Evolutionary conservation across 92 coral and sea anemone genomes (phyloP), one percentile per base, ranked within the genome.

Genomic region (Parazoanthus swiftii): DNA sequence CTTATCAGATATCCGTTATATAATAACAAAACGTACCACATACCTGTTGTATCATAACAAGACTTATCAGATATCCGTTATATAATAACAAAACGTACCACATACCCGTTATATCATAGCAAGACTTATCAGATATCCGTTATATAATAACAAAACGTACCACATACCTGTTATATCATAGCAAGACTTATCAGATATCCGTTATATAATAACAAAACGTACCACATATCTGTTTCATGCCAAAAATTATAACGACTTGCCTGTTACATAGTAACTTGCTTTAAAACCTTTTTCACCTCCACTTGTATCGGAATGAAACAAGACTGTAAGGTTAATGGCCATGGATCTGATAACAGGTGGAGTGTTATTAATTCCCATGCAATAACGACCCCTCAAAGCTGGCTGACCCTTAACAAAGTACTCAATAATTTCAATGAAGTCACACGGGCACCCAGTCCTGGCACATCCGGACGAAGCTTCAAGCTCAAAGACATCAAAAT

Each of bases 271-370:
- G 39, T 82, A 82, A 25, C 65, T 82, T 70, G 86, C 86, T 68
- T 43, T 82, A 36, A 82, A 82, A 8, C 86, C 86, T 3, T 14
- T 82, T 1, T 42, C 86, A 23, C 39, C 86, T 6, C 76, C 5
- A 48, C 86, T 82, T 25, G 86, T 39, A 44, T 82, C 86, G 37
- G 86, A 82, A 46, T 82, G 86, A 82, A 82, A 82, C 63, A 82
- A 26, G 36, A 82, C 86, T 21, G 77, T 68, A 2, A 82, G 77
- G 8, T 82, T 82, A 25, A 38, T 73, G 26, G 86, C 77, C 37
- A 6, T 33, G 68, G 86, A 82, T 36, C 39, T 68, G 77, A 82
- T 38, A 43, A 82, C 86, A 33, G 86, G 86, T 15, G 86, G 86
- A 13, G 77, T 82, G 66, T 82, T 82, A 75, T 82, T 82, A 8